Percentiles rank a stretch among this genome's conserved stretches.
Evolutionary conservation across 2,113 vertebrate species (phyloP).

Genomic region (Acrocephalus arundinaceus): DNA sequence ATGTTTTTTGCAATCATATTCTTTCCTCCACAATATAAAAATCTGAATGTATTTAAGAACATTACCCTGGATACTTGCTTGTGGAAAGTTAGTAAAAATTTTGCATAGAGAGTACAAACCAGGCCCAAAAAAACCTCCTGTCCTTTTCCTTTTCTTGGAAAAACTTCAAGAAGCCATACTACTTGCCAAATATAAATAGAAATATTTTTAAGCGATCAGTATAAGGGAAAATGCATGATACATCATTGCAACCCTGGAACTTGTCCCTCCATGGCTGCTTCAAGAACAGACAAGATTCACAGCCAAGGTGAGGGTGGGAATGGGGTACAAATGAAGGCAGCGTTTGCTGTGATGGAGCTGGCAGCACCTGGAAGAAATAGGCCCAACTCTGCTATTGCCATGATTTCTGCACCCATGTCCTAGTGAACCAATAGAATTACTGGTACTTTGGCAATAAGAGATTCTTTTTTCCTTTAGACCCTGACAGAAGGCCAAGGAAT

Average conservation of each 20-base stretch:
- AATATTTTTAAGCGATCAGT: background rate
- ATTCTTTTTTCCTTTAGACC: background rate
- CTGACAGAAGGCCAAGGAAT: background rate
- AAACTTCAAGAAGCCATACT: background rate
- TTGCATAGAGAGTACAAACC: background rate
- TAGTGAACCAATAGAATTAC: background rate
- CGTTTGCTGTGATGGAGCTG: background rate
- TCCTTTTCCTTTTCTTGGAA: background rate
- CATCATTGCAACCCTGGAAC: background rate
- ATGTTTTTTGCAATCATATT: background rate
- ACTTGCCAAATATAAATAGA: background rate
- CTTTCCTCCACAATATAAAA: background rate
- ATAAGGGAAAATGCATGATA: background rate
- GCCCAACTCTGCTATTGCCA: background rate
- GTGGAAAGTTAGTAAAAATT: background rate
- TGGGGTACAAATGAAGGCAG: background rate
- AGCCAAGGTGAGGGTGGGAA: background rate
- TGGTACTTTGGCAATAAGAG: background rate
- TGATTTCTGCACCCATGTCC: background rate
- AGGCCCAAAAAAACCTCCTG: background rate
- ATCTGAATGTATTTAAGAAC: background rate
- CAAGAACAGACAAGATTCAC: background rate
- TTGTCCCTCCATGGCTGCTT: background rate
- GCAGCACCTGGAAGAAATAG: background rate
- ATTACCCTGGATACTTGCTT: background rate